Conservation (phyloP, 1,140 invertebrate species). For the Latrodectus geometricus region DNA sequence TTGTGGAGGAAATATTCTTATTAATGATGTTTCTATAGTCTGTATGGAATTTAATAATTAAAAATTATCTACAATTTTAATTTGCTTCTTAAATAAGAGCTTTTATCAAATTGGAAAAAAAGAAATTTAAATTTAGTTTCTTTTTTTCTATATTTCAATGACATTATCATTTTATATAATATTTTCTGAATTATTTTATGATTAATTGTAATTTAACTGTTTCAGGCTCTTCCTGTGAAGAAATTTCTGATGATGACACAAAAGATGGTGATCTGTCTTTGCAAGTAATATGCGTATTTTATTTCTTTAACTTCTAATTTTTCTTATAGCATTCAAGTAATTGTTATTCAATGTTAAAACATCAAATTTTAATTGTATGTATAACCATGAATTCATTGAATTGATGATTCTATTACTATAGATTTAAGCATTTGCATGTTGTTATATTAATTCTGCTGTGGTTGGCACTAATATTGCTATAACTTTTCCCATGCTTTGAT, state of each 20-base stretch:
- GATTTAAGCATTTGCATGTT: too few species aligned
- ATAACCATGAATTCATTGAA: too few species aligned
- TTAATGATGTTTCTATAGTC: too few species aligned
- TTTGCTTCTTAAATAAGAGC: neutral
- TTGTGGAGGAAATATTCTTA: too few species aligned
- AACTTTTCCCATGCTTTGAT: too few species aligned
- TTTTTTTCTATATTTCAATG: neutral
- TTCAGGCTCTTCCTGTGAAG: neutral
- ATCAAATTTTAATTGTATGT: too few species aligned
- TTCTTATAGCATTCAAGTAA: too few species aligned
- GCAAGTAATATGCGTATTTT: neutral
- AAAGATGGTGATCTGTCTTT: neutral
- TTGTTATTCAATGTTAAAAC: too few species aligned
- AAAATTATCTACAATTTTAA: neutral
- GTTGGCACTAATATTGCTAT: too few species aligned
- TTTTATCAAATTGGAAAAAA: neutral
- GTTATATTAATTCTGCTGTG: too few species aligned
- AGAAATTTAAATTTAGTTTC: neutral
- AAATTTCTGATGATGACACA: neutral
- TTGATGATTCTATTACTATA: too few species aligned
- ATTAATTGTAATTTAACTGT: neutral
- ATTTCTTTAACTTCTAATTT: too few species aligned
- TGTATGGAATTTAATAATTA: neutral
- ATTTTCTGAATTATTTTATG: neutral
- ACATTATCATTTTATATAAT: neutral